Evolutionary conservation across 2,113 vertebrate genomes (phyloP).

Genomic region (Thinocorus orbignyianus): DNA sequence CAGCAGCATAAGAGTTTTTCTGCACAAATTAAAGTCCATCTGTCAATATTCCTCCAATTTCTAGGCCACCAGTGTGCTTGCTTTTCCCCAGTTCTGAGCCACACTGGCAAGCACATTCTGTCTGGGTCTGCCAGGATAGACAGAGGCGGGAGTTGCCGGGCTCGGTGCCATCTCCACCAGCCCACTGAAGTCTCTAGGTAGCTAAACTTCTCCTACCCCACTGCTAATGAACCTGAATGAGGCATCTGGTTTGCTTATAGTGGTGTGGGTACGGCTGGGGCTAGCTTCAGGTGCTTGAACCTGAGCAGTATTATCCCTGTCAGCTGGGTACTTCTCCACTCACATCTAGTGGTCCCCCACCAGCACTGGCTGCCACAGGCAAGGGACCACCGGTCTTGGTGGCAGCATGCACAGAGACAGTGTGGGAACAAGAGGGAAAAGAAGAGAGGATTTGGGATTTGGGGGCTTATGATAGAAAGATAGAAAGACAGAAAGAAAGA

Average conservation of each 20-base stretch:
- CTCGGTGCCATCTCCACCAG: background rate
- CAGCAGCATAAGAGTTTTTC: background rate
- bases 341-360: accelerated
- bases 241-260: background rate
- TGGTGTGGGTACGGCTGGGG: accelerated
- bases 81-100: background rate
- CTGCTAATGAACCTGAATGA: background rate
- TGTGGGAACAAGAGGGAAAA: background rate
- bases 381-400: background rate
- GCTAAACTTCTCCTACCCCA: background rate
- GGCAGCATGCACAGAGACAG: background rate
- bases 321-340: accelerated
- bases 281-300: background rate
- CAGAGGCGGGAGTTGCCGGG: background rate
- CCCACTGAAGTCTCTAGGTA: background rate
- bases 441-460: background rate
- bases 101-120: background rate
- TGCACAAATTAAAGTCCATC: constrained; percentile 22
- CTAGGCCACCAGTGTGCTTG: background rate
- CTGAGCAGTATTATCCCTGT: background rate
- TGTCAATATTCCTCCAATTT: constrained; percentile 27
- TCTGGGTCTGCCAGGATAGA: background rate
- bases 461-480: background rate
- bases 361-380: background rate
- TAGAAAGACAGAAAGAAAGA: too few relatives aligned